A percentile compares a stretch with the other conserved stretches of the same genome.
Evolutionary conservation across 2,113 vertebrate species (phyloP).

Genomic region (Mohoua ochrocephala): DNA sequence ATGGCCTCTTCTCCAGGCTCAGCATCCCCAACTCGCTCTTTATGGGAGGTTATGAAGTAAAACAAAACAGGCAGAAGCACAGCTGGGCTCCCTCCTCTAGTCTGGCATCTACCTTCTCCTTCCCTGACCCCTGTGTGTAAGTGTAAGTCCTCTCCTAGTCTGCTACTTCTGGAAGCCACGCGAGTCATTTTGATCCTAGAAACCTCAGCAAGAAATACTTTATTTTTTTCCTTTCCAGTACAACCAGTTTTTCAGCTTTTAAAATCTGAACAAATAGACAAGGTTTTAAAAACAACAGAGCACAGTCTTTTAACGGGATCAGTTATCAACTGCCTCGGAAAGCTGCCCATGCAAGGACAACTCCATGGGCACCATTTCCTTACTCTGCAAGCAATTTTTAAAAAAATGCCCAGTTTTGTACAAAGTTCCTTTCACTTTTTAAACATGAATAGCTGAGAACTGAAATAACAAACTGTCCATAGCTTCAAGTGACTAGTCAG

Average conservation of each 20-base stretch:
- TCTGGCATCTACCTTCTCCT: background rate
- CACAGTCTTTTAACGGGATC: background rate
- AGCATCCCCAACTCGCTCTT: background rate
- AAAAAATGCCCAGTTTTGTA: slow-evolving; percentile 2
- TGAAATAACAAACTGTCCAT: background rate
- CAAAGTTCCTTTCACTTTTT: background rate
- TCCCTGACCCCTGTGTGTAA: rapidly evolving
- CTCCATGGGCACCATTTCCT: rapidly evolving
- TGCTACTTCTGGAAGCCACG: background rate
- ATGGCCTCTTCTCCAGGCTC: background rate
- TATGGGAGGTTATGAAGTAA: background rate
- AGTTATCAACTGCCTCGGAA: background rate
- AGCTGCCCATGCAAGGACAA: background rate
- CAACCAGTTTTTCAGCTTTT: slow-evolving; percentile 24
- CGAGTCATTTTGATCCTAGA: background rate
- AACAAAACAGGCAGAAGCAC: background rate
- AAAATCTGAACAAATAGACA: slow-evolving; percentile 40
- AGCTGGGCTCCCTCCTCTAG: background rate
- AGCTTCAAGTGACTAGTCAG: slow-evolving; percentile 40
- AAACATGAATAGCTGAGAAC: slow-evolving; percentile 26
- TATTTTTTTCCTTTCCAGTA: slow-evolving; percentile 24
- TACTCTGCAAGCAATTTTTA: background rate
- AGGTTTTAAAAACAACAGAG: slow-evolving; percentile 3
- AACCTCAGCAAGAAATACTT: slow-evolving; percentile 18
- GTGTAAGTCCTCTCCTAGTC: background rate